These are phyloP conservation scores for Condylura cristata DNA, from an alignment of 2,113 vertebrate species.

Conservation along the genomic window DNA sequence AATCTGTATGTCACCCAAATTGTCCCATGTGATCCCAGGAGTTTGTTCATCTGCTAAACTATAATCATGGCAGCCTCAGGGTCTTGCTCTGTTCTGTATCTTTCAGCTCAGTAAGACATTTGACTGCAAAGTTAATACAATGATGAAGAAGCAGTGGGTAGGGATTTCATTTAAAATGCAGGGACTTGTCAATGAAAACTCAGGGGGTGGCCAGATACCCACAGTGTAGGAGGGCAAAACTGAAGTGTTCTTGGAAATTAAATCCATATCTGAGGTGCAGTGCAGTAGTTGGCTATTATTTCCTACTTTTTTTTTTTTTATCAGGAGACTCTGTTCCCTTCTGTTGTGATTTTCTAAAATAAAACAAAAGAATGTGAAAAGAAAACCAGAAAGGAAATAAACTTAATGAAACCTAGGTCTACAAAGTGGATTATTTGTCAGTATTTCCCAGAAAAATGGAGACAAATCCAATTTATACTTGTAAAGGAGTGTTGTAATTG, in stretches of 20 bases:
- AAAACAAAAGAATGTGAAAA: not conserved
- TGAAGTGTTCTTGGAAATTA: conserved; percentile 55
- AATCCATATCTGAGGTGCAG: conserved; percentile 29
- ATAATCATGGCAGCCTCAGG: not conserved
- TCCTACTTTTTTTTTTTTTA: conserved; percentile 32
- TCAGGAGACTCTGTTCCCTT: not conserved
- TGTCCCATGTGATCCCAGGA: not conserved
- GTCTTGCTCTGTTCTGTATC: not conserved
- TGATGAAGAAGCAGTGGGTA: not conserved
- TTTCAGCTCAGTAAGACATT: conserved; percentile 26
- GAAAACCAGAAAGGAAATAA: not conserved
- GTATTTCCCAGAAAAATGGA: conserved; percentile 8
- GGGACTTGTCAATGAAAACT: conserved; percentile 49
- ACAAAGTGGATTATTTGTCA: conserved; percentile 17
- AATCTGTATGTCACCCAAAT: not conserved
- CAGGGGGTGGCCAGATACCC: not conserved
- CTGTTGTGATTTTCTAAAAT: conserved; percentile 17
- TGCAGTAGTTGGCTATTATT: conserved; percentile 19
- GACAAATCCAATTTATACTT: not conserved
- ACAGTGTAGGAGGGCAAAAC: not conserved
- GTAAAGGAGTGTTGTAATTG: conserved; percentile 28
- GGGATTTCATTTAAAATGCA: conserved; percentile 60
- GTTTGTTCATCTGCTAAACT: not conserved
- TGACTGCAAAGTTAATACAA: not conserved
- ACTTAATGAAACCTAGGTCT: not conserved